A percentile compares a stretch with the other conserved stretches of the same genome.
phyloP scores from a whole-genome alignment of 2,797 vertebrate species.

The Tinamus major region DNA sequence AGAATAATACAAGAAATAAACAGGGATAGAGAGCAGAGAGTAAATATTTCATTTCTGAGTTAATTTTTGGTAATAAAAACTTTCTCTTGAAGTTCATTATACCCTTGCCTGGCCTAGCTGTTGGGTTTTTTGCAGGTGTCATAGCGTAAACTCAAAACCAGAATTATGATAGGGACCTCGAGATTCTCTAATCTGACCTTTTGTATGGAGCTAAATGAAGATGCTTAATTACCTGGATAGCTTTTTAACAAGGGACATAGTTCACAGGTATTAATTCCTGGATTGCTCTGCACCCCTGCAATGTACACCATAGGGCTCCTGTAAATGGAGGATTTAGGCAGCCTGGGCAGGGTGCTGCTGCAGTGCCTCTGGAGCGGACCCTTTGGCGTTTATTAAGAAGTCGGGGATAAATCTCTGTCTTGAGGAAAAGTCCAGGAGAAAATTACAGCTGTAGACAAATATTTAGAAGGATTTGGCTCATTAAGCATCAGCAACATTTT shows the following conservation, averaged over 20 bases:
- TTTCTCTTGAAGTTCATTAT: background rate
- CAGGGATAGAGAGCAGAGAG: background rate
- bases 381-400: slow-evolving; percentile 30
- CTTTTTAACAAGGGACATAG: background rate
- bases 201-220: slow-evolving; percentile 29
- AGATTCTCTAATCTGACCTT: slow-evolving; percentile 42
- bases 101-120: background rate
- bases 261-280: background rate
- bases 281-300: background rate
- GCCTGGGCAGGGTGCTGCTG: background rate
- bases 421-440: slow-evolving; percentile 41
- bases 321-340: slow-evolving; percentile 48
- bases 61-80: background rate
- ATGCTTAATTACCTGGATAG: slow-evolving; percentile 14
- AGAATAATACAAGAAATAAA: background rate
- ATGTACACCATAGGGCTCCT: background rate
- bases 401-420: slow-evolving; percentile 36
- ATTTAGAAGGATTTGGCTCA: slow-evolving; percentile 50
- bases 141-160: background rate
- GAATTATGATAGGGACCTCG: background rate
- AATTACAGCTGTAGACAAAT: slow-evolving; percentile 44
- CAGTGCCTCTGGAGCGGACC: background rate
- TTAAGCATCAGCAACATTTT: slow-evolving; percentile 42
- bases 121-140: background rate
- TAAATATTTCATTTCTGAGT: background rate